Conservation (phyloP, 2,797 vertebrate species). For the Erpetoichthys calabaricus region DNA sequence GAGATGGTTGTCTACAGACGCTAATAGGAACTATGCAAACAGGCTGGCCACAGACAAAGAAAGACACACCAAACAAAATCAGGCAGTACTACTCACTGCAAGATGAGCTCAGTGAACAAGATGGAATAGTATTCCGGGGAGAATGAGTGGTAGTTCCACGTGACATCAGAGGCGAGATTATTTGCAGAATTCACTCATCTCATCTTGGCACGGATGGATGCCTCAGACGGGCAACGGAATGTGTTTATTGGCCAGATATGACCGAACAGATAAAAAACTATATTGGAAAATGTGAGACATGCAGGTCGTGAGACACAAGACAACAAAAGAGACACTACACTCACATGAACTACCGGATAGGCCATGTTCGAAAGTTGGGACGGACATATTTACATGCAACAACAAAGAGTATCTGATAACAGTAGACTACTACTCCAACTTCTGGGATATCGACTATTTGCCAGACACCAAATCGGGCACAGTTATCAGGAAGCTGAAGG, state of each 20-base stretch:
- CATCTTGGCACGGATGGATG: no score
- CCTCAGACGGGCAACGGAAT: no score
- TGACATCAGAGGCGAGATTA: background rate
- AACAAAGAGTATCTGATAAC: no score
- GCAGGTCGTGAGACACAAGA: background rate
- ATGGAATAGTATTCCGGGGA: background rate
- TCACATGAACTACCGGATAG: background rate
- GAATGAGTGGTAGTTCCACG: background rate
- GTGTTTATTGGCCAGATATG: background rate
- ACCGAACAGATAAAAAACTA: background rate
- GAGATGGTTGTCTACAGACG: background rate
- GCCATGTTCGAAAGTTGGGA: background rate
- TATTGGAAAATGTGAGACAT: background rate
- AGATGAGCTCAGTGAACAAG: conserved; percentile 1
- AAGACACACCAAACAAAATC: background rate
- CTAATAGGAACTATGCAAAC: conserved; percentile 2
- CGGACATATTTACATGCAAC: no score
- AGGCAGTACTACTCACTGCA: conserved; percentile 3
- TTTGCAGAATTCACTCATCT: background rate
- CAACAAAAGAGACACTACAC: background rate
- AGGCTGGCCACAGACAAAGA: conserved; percentile 3
- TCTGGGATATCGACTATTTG: no score
- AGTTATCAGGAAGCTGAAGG: no score
- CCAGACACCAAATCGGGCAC: no score
- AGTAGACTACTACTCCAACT: no score